Base-by-base conservation (phyloP, 2,113 vertebrate species). In the Pomatostomus ruficeps region DNA sequence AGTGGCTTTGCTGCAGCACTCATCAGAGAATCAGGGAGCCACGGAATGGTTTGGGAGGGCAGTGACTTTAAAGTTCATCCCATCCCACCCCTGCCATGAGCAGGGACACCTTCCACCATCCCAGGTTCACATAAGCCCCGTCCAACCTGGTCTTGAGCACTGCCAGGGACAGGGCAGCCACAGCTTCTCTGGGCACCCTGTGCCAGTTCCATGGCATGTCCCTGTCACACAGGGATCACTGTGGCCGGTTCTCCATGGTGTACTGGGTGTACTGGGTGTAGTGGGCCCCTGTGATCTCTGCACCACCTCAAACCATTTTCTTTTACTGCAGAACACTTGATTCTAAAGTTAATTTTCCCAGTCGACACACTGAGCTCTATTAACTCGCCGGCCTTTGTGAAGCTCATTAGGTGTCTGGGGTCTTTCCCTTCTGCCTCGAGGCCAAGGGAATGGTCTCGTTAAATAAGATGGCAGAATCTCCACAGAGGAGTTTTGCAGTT, bases 361-460 rank as follows among this genome's bases (percentile, higher is more conserved):
- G 48, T 31, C 2, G 3, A 45, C 55, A 54, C 12, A 16, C 51
- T 42, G 42, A 91, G 75, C 78, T 85, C 49, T 75, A 81, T 93
- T 88, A 87, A 91, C 82, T 92, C 24, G 6, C 38, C 28, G 4
- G 67, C 42, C 79, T 86, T 88, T 91, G 63, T 78, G 75, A 65
- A 80, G 73, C 84, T 96, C 80, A 76, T 92, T 77, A 94, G 85
- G 36, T 88, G 51, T 91, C 91, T 79, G 68, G 73, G 75, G 67
- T 85, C 89, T 85, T 88, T 94, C 61, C 79, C 87, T 72, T 51
- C 73, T 84, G 84, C 85, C 88, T 71, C 31, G 49, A 94, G 83
- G 71, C 78, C 75, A 77, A 84, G 88, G 63, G 67, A 95, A 96
- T 52, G 76, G 76, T 71, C 85, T 95, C 54, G 5, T 94, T 88